Evolutionary conservation across 2,797 vertebrate genomes (phyloP).

Genomic region (Valencia hispanica): DNA sequence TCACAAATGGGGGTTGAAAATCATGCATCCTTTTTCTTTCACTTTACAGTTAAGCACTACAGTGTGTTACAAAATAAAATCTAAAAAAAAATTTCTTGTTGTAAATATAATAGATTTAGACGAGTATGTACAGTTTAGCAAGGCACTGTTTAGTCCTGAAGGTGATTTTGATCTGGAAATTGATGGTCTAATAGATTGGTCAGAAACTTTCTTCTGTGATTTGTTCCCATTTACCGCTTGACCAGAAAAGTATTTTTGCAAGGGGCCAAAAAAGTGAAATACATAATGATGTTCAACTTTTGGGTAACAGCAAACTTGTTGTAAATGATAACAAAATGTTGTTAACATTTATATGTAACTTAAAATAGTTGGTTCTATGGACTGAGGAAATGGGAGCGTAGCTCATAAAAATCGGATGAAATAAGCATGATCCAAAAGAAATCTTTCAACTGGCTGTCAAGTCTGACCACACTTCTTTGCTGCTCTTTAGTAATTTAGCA

Average conservation of each 20-base stretch:
- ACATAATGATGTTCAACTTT: neutral
- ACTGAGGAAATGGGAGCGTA: neutral
- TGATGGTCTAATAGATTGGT: neutral
- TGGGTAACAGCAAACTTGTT: neutral
- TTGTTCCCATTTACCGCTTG: neutral
- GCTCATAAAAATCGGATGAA: neutral
- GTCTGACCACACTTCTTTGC: constrained; percentile 13
- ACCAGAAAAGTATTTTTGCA: neutral
- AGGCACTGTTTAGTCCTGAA: neutral
- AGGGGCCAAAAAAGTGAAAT: neutral
- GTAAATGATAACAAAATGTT: too few species aligned
- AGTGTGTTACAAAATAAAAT: too few species aligned
- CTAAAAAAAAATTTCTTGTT: too few species aligned
- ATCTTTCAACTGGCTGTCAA: neutral
- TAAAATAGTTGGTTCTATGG: neutral
- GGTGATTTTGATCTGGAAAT: neutral
- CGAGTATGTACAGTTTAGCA: neutral
- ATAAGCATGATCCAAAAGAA: neutral
- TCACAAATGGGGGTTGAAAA: too few species aligned
- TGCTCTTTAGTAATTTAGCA: constrained; percentile 27
- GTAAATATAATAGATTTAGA: too few species aligned
- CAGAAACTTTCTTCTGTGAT: neutral
- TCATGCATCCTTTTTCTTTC: neutral
- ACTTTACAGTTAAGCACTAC: too few species aligned
- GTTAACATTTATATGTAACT: too few species aligned